Evolutionary conservation across 2,888 invertebrate species (phyloP).

Genomic region (Drosophila putrida): DNA sequence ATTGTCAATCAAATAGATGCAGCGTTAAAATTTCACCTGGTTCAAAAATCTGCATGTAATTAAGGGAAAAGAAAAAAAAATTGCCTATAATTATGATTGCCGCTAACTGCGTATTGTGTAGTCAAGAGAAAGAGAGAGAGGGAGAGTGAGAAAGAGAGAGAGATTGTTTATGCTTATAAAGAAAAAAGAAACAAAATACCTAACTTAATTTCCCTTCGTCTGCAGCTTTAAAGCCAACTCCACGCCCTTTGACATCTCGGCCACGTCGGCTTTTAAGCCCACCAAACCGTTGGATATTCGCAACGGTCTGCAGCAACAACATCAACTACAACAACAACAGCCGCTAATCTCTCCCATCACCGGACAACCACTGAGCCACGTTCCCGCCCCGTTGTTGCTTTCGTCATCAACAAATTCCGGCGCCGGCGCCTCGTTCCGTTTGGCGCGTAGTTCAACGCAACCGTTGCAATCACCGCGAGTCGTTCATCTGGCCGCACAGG

Average conservation of each 20-base stretch:
- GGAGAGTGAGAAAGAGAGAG: constrained; percentile 18
- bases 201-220: constrained; percentile 32
- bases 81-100: constrained; percentile 72
- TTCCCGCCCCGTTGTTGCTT: constrained; percentile 64
- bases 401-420: constrained; percentile 64
- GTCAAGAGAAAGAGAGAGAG: background rate
- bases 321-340: constrained; percentile 44
- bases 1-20: constrained; percentile 53
- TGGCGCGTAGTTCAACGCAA: constrained; percentile 80
- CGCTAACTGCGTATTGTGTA: constrained; percentile 49
- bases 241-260: constrained; percentile 76
- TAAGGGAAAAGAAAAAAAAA: constrained; percentile 30
- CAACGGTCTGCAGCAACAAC: constrained; percentile 22
- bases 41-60: constrained; percentile 51
- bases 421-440: constrained; percentile 58
- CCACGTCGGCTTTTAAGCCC: constrained; percentile 83
- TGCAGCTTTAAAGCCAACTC: constrained; percentile 82
- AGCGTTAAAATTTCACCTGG: constrained; percentile 64
- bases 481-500: constrained; percentile 53
- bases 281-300: constrained; percentile 82
- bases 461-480: constrained; percentile 71
- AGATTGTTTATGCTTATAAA: background rate
- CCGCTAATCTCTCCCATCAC: constrained; percentile 71
- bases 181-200: background rate
- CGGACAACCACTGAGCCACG: constrained; percentile 69